Evolutionary conservation across 2,888 invertebrate genomes (phyloP).

Genomic region (Mesopsocus fuscifrons): DNA sequence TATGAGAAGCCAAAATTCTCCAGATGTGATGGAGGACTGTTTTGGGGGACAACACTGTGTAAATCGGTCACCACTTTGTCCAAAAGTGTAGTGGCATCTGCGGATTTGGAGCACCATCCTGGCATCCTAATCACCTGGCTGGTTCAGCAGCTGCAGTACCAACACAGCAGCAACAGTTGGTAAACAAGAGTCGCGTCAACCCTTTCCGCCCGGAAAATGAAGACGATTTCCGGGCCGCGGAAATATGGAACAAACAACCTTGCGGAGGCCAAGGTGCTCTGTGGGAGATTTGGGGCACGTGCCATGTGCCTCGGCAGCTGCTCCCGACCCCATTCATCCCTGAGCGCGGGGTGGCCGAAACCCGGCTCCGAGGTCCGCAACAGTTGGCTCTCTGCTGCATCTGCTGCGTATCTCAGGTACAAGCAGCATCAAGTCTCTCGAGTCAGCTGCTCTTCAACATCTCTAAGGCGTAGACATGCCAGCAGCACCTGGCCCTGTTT

Average conservation of each 20-base stretch:
- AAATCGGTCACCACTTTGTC: too few relatives aligned
- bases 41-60: too few relatives aligned
- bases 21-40: too few relatives aligned
- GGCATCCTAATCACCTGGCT: neutral
- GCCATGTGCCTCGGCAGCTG: too few relatives aligned
- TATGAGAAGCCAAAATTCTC: too few relatives aligned
- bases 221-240: neutral
- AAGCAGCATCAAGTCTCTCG: too few relatives aligned
- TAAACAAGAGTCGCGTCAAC: neutral
- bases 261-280: neutral
- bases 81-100: too few relatives aligned
- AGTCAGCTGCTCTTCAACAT: too few relatives aligned
- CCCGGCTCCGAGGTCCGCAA: neutral
- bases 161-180: neutral
- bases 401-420: conserved; percentile 3
- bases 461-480: too few relatives aligned
- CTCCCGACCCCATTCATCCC: neutral
- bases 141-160: neutral
- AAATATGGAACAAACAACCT: neutral
- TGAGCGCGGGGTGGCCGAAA: neutral
- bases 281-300: conserved; percentile 13
- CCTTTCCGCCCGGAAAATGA: neutral
- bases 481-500: too few relatives aligned
- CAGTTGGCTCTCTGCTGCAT: neutral
- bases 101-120: too few relatives aligned